A percentile compares a stretch with the other conserved stretches of the same genome.
Evolutionary conservation across 2,888 invertebrate genomes (phyloP).

Genomic region (Nineta flava): DNA sequence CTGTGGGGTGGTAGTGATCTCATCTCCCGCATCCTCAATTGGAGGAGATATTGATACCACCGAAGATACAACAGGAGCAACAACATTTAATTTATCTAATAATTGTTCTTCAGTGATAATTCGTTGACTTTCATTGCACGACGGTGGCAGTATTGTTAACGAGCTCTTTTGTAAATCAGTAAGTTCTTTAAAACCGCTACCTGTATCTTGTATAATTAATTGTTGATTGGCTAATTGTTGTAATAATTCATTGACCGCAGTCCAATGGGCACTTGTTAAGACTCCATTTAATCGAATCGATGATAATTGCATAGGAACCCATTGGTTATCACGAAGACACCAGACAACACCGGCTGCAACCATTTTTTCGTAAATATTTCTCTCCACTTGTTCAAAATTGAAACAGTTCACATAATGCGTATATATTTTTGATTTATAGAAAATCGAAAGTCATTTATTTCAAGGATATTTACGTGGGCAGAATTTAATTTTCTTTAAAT

Average conservation of each 20-base stretch:
- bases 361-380: constrained; percentile 27
- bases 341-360: constrained; percentile 46
- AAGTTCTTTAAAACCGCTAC: constrained; percentile 25
- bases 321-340: constrained; percentile 51
- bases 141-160: constrained; percentile 9
- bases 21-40: background rate
- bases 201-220: constrained; percentile 34
- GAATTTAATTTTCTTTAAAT: too few species aligned
- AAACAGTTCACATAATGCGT: too few species aligned
- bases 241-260: constrained; percentile 46
- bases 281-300: constrained; percentile 49
- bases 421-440: too few species aligned
- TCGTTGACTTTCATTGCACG: background rate
- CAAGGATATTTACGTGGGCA: too few species aligned
- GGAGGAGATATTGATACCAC: background rate
- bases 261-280: constrained; percentile 47
- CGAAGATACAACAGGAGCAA: background rate
- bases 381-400: too few species aligned
- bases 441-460: too few species aligned
- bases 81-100: constrained; percentile 1
- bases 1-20: background rate
- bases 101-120: constrained; percentile 4
- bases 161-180: constrained; percentile 25
- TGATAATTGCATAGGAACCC: constrained; percentile 49
- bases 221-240: constrained; percentile 46